These are phyloP conservation scores for Rousettus leschenaultii DNA, from an alignment of 2,113 vertebrate species.

Conservation along the genomic window DNA sequence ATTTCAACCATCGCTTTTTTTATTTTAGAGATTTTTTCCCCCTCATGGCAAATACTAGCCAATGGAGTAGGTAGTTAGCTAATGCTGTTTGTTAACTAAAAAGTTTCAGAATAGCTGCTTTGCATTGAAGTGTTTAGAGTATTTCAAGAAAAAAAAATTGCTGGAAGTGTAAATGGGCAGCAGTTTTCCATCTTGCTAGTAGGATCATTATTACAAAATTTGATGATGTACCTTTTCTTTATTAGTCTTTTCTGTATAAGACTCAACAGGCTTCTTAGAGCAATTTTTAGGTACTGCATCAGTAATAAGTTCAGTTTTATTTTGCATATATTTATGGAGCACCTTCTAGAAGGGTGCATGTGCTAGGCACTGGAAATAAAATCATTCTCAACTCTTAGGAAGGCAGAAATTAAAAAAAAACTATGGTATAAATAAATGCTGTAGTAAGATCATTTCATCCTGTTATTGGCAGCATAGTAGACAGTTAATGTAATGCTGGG, in stretches of 20 bases:
- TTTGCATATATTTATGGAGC: slow-evolving; percentile 14
- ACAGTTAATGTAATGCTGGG: neutral
- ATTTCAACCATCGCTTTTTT: neutral
- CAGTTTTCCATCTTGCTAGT: neutral
- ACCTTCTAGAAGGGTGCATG: neutral
- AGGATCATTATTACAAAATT: neutral
- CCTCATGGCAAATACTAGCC: neutral
- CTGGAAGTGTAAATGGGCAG: neutral
- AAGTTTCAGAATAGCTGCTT: neutral
- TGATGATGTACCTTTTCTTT: neutral
- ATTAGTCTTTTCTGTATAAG: neutral
- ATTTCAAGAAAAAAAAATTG: neutral
- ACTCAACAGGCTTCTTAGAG: neutral
- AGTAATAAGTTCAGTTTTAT: neutral
- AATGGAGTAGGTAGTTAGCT: neutral
- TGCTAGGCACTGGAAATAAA: neutral
- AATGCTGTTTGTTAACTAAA: neutral
- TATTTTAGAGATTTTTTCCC: neutral
- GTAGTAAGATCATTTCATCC: neutral
- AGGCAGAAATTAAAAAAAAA: neutral
- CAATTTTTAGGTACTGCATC: neutral
- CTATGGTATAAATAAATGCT: neutral
- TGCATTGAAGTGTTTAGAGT: slow-evolving; percentile 5
- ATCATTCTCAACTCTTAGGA: neutral
- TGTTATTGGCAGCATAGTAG: neutral